These are phyloP conservation scores for Dasysyrphus tricinctus DNA, from an alignment of 2,888 invertebrate species.

Conservation along the genomic window DNA sequence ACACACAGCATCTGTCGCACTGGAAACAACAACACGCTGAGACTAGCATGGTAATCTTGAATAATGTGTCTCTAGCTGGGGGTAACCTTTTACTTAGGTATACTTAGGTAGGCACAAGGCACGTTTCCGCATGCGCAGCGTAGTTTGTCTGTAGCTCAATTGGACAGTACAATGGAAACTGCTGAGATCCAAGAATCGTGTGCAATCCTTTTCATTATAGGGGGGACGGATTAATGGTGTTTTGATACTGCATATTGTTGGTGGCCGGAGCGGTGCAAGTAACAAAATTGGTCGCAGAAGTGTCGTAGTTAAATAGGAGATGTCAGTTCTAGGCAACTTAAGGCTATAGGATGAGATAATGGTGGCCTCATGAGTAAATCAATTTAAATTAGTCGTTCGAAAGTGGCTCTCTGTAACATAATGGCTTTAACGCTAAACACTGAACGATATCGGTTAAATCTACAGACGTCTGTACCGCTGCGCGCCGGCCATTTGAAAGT, in stretches of 20 bases:
- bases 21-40: constrained; percentile 11
- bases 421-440: neutral
- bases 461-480: constrained; percentile 12
- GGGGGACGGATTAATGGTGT: neutral
- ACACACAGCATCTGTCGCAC: constrained; percentile 47
- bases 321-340: constrained; percentile 67
- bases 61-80: constrained; percentile 72
- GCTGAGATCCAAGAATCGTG: constrained; percentile 57
- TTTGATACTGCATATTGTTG: neutral
- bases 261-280: neutral
- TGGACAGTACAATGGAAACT: constrained; percentile 56
- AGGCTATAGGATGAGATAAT: constrained; percentile 72
- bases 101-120: constrained; percentile 34
- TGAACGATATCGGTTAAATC: constrained; percentile 41
- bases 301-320: constrained; percentile 69
- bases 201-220: constrained; percentile 49
- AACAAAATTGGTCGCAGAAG: constrained; percentile 52
- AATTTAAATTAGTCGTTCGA: constrained; percentile 60
- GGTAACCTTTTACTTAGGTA: constrained; percentile 69
- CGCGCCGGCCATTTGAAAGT: constrained; percentile 8
- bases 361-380: constrained; percentile 67
- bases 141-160: constrained; percentile 44
- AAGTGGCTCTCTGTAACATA: constrained; percentile 23
- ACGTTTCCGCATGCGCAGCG: constrained; percentile 67
- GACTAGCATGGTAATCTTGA: constrained; percentile 54